These are phyloP conservation scores for Carduelis carduelis DNA, from an alignment of 2,797 vertebrate genomes.

Conservation along the genomic window DNA sequence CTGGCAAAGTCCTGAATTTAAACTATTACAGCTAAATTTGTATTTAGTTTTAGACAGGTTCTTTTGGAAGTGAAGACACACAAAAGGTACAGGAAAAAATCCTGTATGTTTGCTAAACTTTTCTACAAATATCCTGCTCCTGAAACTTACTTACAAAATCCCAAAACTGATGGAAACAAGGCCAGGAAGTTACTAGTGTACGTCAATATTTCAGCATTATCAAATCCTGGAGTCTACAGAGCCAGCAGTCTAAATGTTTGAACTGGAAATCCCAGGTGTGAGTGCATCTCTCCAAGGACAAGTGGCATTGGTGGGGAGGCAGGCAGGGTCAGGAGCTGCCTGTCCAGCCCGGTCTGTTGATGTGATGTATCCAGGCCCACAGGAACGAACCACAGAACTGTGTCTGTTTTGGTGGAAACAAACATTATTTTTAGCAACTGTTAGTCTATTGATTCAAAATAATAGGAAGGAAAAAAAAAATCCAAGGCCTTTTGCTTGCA, in stretches of 20 bases:
- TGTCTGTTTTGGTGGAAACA: not conserved
- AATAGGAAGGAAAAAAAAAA: not conserved
- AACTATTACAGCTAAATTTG: not conserved
- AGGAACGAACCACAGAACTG: not conserved
- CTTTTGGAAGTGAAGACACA: not conserved
- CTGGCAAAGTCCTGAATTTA: not conserved
- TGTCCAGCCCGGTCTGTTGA: not conserved
- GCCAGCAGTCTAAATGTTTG: not conserved
- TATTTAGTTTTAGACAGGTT: not conserved
- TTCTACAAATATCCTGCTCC: not conserved
- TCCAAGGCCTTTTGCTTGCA: not conserved
- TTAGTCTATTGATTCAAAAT: not conserved
- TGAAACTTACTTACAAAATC: not conserved
- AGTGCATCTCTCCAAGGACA: not conserved
- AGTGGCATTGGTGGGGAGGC: not conserved
- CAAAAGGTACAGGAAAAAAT: not conserved
- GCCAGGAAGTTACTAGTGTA: not conserved
- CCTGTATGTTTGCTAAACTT: not conserved
- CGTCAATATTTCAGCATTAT: not conserved
- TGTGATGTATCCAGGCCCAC: not conserved
- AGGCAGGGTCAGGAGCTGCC: not conserved
- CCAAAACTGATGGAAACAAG: not conserved
- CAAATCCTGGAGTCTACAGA: not conserved
- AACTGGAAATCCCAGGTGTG: not conserved
- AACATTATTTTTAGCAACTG: not conserved